These are phyloP conservation scores for Thymallus thymallus DNA, from an alignment of 2,113 vertebrate species.

Conservation along the genomic window DNA sequence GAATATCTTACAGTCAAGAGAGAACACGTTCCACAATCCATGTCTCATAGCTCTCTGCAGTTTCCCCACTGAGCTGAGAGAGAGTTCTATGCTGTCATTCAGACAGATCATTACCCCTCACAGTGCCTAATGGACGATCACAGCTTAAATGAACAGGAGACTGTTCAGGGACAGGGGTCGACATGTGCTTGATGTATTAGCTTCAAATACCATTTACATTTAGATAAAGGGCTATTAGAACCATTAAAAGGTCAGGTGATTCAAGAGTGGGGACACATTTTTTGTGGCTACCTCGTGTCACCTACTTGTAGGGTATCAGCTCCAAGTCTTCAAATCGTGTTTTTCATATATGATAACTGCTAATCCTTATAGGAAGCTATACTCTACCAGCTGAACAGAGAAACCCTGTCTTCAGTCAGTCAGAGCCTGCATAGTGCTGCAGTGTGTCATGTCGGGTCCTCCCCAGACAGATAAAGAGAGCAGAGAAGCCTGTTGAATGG, in stretches of 20 bases:
- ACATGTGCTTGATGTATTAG: constrained; percentile 8
- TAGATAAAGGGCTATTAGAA: constrained; percentile 12
- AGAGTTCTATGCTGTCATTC: constrained; percentile 29
- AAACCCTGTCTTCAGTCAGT: too few species aligned
- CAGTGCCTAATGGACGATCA: constrained; percentile 27
- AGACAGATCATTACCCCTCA: constrained; percentile 47
- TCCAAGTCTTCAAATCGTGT: too few species aligned
- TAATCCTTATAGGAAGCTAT: too few species aligned
- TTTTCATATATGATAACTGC: too few species aligned
- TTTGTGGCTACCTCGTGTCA: not conserved
- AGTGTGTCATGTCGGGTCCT: not conserved
- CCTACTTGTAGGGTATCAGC: too few species aligned
- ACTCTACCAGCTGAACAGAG: too few species aligned
- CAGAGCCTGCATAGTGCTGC: not conserved
- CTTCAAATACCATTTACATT: constrained; percentile 11
- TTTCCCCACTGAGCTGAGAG: constrained; percentile 9
- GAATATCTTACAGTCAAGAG: not conserved
- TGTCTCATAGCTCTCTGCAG: constrained; percentile 13
- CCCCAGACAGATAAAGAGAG: not conserved
- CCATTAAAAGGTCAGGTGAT: not conserved
- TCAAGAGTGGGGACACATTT: not conserved
- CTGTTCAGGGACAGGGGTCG: constrained; percentile 7
- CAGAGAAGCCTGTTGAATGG: constrained; percentile 3
- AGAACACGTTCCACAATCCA: not conserved
- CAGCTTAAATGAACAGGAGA: constrained; percentile 29